Percentiles rank a stretch among this genome's conserved stretches.
These are phyloP conservation scores for Mellilla xanthometata DNA, from an alignment of 2,888 invertebrate species.

Conservation along the genomic window DNA sequence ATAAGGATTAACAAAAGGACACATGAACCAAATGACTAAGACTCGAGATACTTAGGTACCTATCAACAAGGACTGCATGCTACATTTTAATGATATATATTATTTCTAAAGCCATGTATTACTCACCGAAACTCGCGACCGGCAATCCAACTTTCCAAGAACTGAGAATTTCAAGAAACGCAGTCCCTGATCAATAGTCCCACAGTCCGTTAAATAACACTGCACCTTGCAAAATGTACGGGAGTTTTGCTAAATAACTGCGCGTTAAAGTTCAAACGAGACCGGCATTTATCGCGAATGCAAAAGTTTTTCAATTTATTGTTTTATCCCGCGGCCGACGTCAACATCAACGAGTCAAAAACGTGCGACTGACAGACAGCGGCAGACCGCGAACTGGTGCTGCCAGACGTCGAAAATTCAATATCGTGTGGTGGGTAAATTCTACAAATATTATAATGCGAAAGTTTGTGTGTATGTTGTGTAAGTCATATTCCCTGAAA, in stretches of 20 bases:
- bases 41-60: neutral
- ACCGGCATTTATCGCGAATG: conserved; percentile 22
- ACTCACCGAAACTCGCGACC: conserved; percentile 68
- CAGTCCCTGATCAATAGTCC: conserved; percentile 34
- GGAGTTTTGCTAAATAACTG: conserved; percentile 7
- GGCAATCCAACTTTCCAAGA: conserved; percentile 74
- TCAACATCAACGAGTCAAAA: conserved; percentile 21
- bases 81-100: neutral
- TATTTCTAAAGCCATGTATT: conserved; percentile 42
- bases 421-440: no score
- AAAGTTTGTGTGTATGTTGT: no score
- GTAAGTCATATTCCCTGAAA: no score
- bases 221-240: conserved; percentile 40
- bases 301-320: conserved; percentile 32
- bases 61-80: neutral
- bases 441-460: no score
- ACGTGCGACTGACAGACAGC: conserved; percentile 32
- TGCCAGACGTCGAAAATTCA: no score
- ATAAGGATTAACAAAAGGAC: no score
- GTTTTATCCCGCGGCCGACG: conserved; percentile 15
- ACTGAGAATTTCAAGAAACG: conserved; percentile 55
- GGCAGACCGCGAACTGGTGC: neutral
- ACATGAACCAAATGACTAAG: neutral
- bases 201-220: conserved; percentile 56
- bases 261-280: conserved; percentile 21